Base-by-base conservation (phyloP, 2,797 vertebrate genomes). In the Gymnocypris eckloni region DNA sequence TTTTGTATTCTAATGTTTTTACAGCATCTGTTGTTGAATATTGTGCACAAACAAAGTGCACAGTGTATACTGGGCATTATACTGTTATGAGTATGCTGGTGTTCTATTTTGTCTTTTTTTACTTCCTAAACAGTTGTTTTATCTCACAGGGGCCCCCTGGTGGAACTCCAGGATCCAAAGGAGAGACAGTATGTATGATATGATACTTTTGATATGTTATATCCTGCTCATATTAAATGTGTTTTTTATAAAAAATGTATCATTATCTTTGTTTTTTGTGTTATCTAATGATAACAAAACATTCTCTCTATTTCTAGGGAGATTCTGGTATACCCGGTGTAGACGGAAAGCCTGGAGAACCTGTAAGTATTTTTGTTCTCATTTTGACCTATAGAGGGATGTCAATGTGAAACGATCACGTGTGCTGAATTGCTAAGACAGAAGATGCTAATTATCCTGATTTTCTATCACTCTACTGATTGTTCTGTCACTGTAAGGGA, bases 71-170 rank as follows among this genome's bases (percentile, higher is more conserved):
- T 18, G 33, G 66, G 18, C 11, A 56, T 6, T 39, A 39, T 37
- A 37, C 11, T n/a, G 7, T 9, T 8, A n/a, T 39, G 3, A 39
- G 6, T 20, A 50, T 13, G 4, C n/a, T 25, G 2, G n/a, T 61
- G 10, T 61, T 25, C n/a, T 61, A 25, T 54, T 54, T 20, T 20
- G 52, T 13, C n/a, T 61, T 67, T 18, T 28, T 67, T 67, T 67
- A 67, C 33, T 67, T 67, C 33, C 37, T 59, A 81, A 67, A 13
- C 28, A 81, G 28, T 52, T 81, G 64, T 69, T 22, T 52, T 81
- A n/a, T 50, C 43, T 67, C 61, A 69, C 91, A 99, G 98, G 98
- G 98, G 4, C 95, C 89, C 78, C 97, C 97, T 11, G 97, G 97
- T 87, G 94, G 94, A 45, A 93, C 95, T 0, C 92, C 95, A 0